Percentiles rank a stretch among this genome's conserved stretches.
Evolutionary conservation across 2,113 vertebrate genomes (phyloP).

Genomic region (Gopherus flavomarginatus): DNA sequence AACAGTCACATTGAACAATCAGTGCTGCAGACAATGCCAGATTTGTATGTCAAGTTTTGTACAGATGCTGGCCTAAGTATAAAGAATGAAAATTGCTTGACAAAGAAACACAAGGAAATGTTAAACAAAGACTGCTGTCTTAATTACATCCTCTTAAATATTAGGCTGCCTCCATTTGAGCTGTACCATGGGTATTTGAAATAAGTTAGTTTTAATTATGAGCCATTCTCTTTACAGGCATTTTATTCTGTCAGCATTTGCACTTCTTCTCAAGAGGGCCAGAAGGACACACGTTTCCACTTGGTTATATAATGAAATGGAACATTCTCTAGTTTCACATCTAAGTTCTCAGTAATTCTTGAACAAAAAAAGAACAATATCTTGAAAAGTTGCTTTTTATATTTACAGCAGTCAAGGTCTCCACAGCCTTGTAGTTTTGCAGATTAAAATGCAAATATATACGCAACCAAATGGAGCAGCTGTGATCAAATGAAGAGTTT

Average conservation of each 20-base stretch:
- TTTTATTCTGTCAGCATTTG: conserved; percentile 60
- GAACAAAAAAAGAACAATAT: conserved; percentile 41
- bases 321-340: conserved; percentile 25
- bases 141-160: conserved; percentile 56
- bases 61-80: not conserved
- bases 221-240: conserved; percentile 47
- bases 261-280: conserved; percentile 9
- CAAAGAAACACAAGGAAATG: conserved; percentile 14
- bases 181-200: conserved; percentile 29
- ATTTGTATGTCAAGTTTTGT: conserved; percentile 7
- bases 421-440: conserved; percentile 2
- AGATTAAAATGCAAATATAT: conserved; percentile 56
- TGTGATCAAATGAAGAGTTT: conserved; percentile 21
- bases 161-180: conserved; percentile 38
- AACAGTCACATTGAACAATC: conserved; percentile 19
- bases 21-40: not conserved
- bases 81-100: conserved; percentile 23
- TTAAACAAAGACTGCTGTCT: conserved; percentile 30
- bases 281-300: conserved; percentile 50
- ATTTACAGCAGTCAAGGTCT: conserved; percentile 28
- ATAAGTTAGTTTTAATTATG: conserved; percentile 55
- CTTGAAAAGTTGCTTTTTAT: conserved; percentile 33
- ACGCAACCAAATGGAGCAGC: conserved; percentile 33
- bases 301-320: conserved; percentile 62
- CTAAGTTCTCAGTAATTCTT: conserved; percentile 1